Evolutionary conservation across 2,888 invertebrate species (phyloP).

Genomic region (Brachyptera risi): DNA sequence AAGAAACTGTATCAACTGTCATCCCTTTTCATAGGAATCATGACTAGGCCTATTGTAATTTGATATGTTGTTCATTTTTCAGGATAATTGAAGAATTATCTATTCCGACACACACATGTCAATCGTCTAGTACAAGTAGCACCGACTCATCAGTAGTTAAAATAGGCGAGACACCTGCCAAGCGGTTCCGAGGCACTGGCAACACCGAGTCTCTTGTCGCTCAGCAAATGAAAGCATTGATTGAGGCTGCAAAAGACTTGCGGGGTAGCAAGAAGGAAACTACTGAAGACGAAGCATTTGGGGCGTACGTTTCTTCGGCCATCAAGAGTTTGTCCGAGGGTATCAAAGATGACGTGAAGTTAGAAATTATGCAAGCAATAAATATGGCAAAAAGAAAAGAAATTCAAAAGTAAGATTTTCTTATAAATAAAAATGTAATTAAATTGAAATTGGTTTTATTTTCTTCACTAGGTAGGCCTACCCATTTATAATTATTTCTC

Average conservation of each 20-base stretch:
- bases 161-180: too few relatives aligned
- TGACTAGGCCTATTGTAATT: too few relatives aligned
- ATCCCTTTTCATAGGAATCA: too few relatives aligned
- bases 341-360: neutral
- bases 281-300: neutral
- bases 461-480: too few relatives aligned
- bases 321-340: neutral
- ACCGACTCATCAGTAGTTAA: too few relatives aligned
- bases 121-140: too few relatives aligned
- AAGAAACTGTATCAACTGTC: too few relatives aligned
- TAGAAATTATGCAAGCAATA: neutral
- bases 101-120: too few relatives aligned
- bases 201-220: neutral
- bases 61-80: too few relatives aligned
- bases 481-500: too few relatives aligned
- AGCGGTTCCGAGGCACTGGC: neutral
- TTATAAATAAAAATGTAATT: neutral
- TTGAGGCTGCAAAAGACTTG: neutral
- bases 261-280: neutral
- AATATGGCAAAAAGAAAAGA: neutral
- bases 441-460: too few relatives aligned
- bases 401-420: neutral
- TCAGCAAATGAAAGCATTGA: neutral
- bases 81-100: too few relatives aligned
- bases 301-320: neutral